phyloP scores from a whole-genome alignment of 35 echinoderm and acorn worm species.

The Apostichopus japonicus region DNA sequence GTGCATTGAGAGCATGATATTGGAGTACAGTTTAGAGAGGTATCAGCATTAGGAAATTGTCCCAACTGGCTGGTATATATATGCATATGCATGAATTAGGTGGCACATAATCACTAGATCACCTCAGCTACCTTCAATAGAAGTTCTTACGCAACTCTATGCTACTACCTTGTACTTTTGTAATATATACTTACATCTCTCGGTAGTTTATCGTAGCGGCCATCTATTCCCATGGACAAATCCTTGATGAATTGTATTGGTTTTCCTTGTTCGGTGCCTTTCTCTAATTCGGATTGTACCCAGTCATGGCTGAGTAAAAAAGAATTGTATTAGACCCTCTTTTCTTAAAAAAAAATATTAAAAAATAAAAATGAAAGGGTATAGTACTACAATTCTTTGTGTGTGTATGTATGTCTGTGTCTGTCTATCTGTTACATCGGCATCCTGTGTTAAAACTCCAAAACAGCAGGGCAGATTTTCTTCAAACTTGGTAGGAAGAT shows the following conservation, averaged over 20 bases:
- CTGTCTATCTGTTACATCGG: background rate
- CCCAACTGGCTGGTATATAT: too few species aligned
- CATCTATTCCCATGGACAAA: conserved; percentile 14
- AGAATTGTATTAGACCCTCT: too few species aligned
- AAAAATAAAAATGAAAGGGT: too few species aligned
- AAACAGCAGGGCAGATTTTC: background rate
- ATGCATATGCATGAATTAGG: too few species aligned
- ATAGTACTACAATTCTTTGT: background rate
- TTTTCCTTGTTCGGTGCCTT: background rate
- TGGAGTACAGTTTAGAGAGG: too few species aligned
- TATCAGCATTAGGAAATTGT: too few species aligned
- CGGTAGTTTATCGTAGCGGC: conserved; percentile 21
- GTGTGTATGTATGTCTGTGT: background rate
- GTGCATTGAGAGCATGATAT: too few species aligned
- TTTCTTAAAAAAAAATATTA: too few species aligned
- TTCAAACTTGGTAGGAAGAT: background rate
- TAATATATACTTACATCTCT: conserved; percentile 16
- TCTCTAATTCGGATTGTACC: conserved; percentile 23
- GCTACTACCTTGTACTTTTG: too few species aligned
- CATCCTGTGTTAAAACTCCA: background rate
- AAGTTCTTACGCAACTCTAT: too few species aligned
- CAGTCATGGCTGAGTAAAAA: background rate
- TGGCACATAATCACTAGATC: too few species aligned
- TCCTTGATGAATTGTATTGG: conserved; percentile 24
- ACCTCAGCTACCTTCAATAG: too few species aligned